Conservation (phyloP, 2,113 vertebrate species). For the Potamarius usumacintae region DNA sequence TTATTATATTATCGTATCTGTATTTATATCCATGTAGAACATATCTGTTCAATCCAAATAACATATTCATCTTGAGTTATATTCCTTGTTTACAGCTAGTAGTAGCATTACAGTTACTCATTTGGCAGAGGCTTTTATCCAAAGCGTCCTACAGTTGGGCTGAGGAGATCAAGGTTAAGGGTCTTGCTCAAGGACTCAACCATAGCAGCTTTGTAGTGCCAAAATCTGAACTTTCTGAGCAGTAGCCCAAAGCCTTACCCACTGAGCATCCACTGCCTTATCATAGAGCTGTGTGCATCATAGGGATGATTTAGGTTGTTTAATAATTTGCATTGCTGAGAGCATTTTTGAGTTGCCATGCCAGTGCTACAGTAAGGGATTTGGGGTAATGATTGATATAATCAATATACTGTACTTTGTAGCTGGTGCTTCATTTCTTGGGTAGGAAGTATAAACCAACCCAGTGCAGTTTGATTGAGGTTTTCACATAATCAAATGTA, state of each 20-base stretch:
- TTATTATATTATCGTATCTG: background rate
- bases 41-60: background rate
- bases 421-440: background rate
- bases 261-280: background rate
- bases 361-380: background rate
- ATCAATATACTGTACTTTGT: background rate
- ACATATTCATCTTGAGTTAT: background rate
- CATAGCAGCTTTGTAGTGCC: background rate
- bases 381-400: background rate
- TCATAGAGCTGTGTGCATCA: background rate
- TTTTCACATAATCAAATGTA: background rate
- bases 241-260: background rate
- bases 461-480: background rate
- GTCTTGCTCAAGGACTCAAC: background rate
- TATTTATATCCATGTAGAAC: background rate
- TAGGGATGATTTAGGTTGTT: background rate
- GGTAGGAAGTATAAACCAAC: background rate
- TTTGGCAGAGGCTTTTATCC: background rate
- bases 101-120: background rate
- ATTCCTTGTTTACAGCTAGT: background rate
- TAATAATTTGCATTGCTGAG: slow-evolving; percentile 32
- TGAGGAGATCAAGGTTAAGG: background rate
- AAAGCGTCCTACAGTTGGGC: background rate
- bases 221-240: background rate
- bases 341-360: slow-evolving; percentile 40